Base-by-base conservation (phyloP, 1,140 invertebrate species). In the Brachionus asplanchnoidis region DNA sequence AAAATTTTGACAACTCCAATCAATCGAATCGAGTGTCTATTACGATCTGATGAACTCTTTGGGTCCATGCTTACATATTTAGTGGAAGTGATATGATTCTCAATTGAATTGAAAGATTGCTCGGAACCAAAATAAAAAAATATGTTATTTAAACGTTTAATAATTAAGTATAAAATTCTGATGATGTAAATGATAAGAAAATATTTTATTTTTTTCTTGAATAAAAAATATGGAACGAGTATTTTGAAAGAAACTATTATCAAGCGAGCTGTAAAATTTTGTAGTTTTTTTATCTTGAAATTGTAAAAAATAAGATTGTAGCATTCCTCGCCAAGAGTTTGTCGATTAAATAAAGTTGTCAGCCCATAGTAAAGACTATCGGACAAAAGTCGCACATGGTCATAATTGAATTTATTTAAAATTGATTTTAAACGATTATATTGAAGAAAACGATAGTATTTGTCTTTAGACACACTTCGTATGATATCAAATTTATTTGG, bases 401-500 rank as follows among this genome's bases (percentile, higher is more conserved):
- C 44, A 60, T 36, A 2, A 77, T 77, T 50, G 23, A 46, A 26
- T 23, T 46, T 20, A 23, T 77, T 77, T 26, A 77, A 46, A 20
- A 77, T 46, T 46, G n/a, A 26, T 77, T 77, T 77, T 77, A 77
- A 77, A 14, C 46, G 44, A 28, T 50, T 77, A 3, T 46, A 46
- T 77, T 77, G 73, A 46, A 23, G n/a, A 11, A 46, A 23, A 46
- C 42, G 17, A 77, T 77, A 77, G 17, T 77, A 77, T 46, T 77
- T 77, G 26, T 77, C 73, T 77, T 77, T 77, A 1, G 73, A 77
- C 3, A 50, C 17, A 8, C 73, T 77, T 26, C 40, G 40, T n/a
- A 77, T 23, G 1, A 77, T 46, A 8, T 77, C 73, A 23, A 46
- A 77, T 77, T 77, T 77, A 77, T 77, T 77, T 77, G 73, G 73